Percentiles rank a stretch among this genome's conserved stretches.
Conservation (phyloP, 1,140 invertebrate genomes). For the Ostrea edulis region DNA sequence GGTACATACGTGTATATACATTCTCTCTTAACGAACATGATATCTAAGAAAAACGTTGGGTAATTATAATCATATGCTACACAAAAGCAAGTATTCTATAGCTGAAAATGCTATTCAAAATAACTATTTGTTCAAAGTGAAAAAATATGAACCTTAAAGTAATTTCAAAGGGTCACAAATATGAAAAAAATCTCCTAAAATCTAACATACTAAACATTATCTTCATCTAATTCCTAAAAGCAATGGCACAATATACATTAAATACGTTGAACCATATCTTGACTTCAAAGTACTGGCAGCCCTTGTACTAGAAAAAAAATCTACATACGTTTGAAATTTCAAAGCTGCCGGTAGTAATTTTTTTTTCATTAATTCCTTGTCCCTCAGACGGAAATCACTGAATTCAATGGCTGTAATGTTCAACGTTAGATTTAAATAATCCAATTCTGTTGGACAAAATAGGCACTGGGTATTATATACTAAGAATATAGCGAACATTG, state of each 20-base stretch:
- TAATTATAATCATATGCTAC: not conserved
- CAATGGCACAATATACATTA: constrained; percentile 28
- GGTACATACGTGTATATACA: constrained; percentile 11
- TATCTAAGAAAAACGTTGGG: not conserved
- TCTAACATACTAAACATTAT: constrained; percentile 17
- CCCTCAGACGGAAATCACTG: not conserved
- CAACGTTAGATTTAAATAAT: constrained; percentile 2
- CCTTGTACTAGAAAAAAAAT: not conserved
- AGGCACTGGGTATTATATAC: constrained; percentile 27
- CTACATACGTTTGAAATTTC: constrained; percentile 17
- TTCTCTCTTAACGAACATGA: constrained; percentile 13
- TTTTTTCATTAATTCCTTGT: not conserved
- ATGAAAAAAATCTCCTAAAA: constrained; percentile 19
- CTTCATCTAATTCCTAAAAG: constrained; percentile 18
- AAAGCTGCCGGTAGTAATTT: constrained; percentile 22
- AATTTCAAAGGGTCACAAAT: constrained; percentile 14
- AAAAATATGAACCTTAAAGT: not conserved
- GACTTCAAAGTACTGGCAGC: constrained; percentile 2
- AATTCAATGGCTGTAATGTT: constrained; percentile 21
- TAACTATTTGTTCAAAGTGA: constrained; percentile 13
- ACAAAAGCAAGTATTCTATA: not conserved
- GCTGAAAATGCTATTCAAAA: constrained; percentile 6
- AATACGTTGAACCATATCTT: constrained; percentile 3
- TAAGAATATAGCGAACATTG: constrained; percentile 22
- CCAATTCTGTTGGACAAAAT: constrained; percentile 13